phyloP scores from a whole-genome alignment of 2,888 invertebrate genomes.

The Eupithecia dodoneata region DNA sequence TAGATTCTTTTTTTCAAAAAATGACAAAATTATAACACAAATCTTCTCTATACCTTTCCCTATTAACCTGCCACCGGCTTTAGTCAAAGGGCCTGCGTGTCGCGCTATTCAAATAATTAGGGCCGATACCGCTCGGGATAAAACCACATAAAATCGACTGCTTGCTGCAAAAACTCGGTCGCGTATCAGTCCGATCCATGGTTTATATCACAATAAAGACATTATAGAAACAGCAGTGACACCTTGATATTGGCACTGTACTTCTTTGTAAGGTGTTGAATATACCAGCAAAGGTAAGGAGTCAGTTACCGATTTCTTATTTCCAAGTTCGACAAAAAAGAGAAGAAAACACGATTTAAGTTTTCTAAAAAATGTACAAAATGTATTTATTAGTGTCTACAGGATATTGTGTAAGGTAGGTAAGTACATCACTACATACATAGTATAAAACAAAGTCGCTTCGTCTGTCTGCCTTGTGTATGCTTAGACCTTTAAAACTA shows the following conservation, averaged over 20 bases:
- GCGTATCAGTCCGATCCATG: slow-evolving; percentile 19
- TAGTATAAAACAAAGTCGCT: too few species aligned
- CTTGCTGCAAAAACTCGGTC: slow-evolving; percentile 62
- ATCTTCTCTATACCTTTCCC: slow-evolving; percentile 52
- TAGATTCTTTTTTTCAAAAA: not conserved
- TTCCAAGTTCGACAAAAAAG: too few species aligned
- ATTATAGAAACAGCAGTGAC: slow-evolving; percentile 44
- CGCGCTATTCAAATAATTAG: slow-evolving; percentile 82
- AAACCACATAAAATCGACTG: slow-evolving; percentile 76
- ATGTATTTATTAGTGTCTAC: not conserved
- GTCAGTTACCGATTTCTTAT: not conserved
- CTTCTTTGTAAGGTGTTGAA: slow-evolving; percentile 21
- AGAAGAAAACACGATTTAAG: not conserved
- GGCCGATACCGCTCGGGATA: slow-evolving; percentile 73
- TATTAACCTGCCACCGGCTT: slow-evolving; percentile 67
- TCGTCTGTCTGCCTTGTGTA: too few species aligned
- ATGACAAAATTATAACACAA: not conserved
- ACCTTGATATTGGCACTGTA: slow-evolving; percentile 38
- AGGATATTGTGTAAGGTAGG: not conserved
- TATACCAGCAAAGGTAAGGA: not conserved
- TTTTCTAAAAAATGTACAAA: not conserved
- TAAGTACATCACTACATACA: not conserved
- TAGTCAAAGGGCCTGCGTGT: slow-evolving; percentile 73
- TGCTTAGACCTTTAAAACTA: too few species aligned
- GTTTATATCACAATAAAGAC: slow-evolving; percentile 55